These are phyloP conservation scores for Panagrolaimus sp. DNA, from an alignment of 1,140 invertebrate species.

Conservation along the genomic window DNA sequence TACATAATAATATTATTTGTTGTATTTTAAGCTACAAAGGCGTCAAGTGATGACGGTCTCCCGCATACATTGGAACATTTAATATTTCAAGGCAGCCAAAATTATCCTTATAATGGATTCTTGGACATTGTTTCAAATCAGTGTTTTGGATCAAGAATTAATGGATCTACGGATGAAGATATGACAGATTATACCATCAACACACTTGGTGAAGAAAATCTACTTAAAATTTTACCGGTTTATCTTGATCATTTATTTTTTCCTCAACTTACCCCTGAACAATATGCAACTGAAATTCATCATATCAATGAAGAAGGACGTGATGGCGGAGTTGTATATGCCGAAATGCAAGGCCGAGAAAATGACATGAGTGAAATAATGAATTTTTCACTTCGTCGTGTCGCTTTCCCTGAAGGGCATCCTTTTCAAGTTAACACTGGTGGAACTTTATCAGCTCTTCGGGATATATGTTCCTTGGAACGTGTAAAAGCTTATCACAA, in stretches of 20 bases:
- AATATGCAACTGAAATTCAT: constrained; percentile 80
- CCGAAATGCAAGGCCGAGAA: constrained; percentile 76
- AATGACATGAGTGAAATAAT: constrained; percentile 46
- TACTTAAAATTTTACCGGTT: constrained; percentile 78
- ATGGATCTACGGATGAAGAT: constrained; percentile 70
- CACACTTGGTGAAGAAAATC: constrained; percentile 78
- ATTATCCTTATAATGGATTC: constrained; percentile 77
- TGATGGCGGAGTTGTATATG: constrained; percentile 84
- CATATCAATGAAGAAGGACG: constrained; percentile 79
- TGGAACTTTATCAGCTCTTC: constrained; percentile 76
- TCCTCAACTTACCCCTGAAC: constrained; percentile 69
- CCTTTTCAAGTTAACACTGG: constrained; percentile 76
- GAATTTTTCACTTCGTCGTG: constrained; percentile 17
- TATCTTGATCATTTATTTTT: constrained; percentile 83
- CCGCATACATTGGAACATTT: constrained; percentile 87
- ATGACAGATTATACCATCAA: constrained; percentile 82
- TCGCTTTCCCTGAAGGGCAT: background rate
- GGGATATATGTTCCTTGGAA: constrained; percentile 72
- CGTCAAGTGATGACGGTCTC: constrained; percentile 80
- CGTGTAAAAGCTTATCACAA: constrained; percentile 78
- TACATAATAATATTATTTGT: background rate
- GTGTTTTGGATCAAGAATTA: constrained; percentile 80
- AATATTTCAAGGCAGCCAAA: constrained; percentile 80
- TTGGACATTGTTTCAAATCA: constrained; percentile 80
- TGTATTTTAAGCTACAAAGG: constrained; percentile 73